phyloP scores from a whole-genome alignment of 2,888 invertebrate species.

The Mythimna albipuncta region DNA sequence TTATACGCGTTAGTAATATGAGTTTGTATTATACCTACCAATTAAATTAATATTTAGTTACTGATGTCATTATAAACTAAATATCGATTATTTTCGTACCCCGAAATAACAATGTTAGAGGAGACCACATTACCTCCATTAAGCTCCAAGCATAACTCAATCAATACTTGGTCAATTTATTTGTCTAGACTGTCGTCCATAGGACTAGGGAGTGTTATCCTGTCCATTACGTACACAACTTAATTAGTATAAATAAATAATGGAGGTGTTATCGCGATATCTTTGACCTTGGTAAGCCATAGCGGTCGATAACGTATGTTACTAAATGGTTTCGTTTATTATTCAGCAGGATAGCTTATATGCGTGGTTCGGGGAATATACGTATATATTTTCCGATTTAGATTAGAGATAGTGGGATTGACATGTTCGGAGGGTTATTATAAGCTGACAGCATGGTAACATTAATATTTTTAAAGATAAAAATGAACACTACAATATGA shows the following conservation, averaged over 20 bases:
- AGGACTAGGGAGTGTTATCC: conserved; percentile 22
- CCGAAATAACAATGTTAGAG: not conserved
- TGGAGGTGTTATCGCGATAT: conserved; percentile 41
- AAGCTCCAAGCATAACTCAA: conserved; percentile 19
- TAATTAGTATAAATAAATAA: conserved; percentile 46
- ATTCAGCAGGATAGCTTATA: conserved; percentile 47
- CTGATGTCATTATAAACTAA: conserved; percentile 8
- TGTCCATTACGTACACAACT: conserved; percentile 16
- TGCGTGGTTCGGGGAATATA: conserved; percentile 6
- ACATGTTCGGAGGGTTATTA: conserved; percentile 13
- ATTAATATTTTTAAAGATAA: not conserved
- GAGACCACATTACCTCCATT: not conserved
- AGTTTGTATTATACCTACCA: too few species aligned
- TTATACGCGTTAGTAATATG: too few species aligned
- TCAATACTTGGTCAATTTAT: conserved; percentile 18
- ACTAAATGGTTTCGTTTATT: conserved; percentile 47
- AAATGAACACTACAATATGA: not conserved
- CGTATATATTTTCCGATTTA: conserved; percentile 4
- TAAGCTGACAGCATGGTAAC: not conserved
- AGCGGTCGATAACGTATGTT: conserved; percentile 65
- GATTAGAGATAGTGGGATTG: conserved; percentile 14
- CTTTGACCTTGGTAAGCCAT: conserved; percentile 62
- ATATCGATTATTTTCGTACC: conserved; percentile 15
- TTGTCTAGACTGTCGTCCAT: conserved; percentile 21
- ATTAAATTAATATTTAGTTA: not conserved